A percentile compares a stretch with the other conserved stretches of the same genome.
Conservation (phyloP, 2,797 vertebrate genomes). For the Poecilia wingei region DNA sequence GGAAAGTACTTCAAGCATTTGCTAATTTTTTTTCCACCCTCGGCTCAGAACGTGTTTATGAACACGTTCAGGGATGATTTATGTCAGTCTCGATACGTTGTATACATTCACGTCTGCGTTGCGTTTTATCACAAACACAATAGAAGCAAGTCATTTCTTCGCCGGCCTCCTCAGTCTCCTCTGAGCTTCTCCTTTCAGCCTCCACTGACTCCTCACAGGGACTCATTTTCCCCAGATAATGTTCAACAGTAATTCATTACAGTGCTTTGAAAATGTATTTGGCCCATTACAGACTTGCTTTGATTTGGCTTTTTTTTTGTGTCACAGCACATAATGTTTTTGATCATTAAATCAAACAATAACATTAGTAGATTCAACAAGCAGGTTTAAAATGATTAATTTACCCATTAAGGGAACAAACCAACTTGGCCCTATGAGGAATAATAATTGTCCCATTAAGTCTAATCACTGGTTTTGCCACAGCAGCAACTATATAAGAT, state of each 20-base stretch:
- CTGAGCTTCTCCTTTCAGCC: conserved; percentile 43
- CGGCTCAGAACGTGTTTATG: conserved; percentile 11
- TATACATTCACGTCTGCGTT: conserved; percentile 17
- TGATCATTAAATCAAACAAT: not conserved
- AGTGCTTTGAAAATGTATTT: conserved; percentile 26
- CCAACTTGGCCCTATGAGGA: not conserved
- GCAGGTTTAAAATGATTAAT: not conserved
- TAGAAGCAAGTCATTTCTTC: conserved; percentile 65
- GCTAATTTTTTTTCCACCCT: conserved; percentile 20
- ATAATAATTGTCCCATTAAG: not conserved
- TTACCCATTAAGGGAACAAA: not conserved
- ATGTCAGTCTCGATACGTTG: conserved; percentile 44
- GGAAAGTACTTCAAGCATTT: conserved; percentile 15
- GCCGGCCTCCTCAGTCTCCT: conserved; percentile 52
- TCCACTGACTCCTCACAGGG: conserved; percentile 46
- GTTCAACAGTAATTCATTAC: conserved; percentile 61
- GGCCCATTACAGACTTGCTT: not conserved
- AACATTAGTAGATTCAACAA: not conserved
- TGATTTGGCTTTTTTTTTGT: not conserved
- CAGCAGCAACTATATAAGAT: not conserved
- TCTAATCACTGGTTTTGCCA: not conserved
- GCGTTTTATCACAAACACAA: conserved; percentile 50
- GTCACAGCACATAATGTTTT: not conserved
- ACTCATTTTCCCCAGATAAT: conserved; percentile 67
- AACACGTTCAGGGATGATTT: conserved; percentile 31